These are phyloP conservation scores for Syndactyla subalaris DNA, from an alignment of 2,797 vertebrate species.

Conservation along the genomic window DNA sequence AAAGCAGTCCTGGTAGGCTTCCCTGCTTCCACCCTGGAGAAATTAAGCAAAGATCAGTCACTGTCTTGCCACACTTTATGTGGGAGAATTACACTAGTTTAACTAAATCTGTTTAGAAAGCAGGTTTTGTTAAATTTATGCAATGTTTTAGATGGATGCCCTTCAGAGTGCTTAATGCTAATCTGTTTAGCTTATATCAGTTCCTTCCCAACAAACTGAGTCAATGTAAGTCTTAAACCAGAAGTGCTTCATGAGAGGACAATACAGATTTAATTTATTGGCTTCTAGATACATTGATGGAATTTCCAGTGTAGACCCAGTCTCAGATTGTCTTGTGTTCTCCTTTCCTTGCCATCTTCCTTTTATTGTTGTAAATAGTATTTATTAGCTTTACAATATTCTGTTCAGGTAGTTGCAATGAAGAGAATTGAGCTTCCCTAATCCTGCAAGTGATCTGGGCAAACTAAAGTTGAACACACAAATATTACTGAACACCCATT, in stretches of 20 bases:
- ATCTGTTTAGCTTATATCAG: slow-evolving; percentile 16
- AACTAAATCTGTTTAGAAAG: slow-evolving; percentile 32
- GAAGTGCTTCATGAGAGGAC: slow-evolving; percentile 36
- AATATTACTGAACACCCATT: not conserved
- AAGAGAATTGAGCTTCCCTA: not conserved
- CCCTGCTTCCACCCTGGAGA: not conserved
- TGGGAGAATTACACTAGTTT: not conserved
- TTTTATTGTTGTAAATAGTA: slow-evolving; percentile 81
- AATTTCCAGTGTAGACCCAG: not conserved
- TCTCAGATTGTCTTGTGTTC: slow-evolving; percentile 31
- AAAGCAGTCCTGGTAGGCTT: not conserved
- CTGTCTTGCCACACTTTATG: not conserved
- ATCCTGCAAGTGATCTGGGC: not conserved
- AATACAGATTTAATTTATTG: slow-evolving; percentile 46
- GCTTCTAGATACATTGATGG: slow-evolving; percentile 14
- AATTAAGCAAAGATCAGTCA: not conserved
- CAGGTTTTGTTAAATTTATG: slow-evolving; percentile 42
- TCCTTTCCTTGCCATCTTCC: slow-evolving; percentile 8
- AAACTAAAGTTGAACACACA: not conserved
- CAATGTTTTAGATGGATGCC: not conserved
- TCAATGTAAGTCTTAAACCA: slow-evolving; percentile 38
- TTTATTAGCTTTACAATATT: slow-evolving; percentile 77
- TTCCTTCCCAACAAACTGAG: slow-evolving; percentile 43
- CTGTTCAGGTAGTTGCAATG: not conserved
- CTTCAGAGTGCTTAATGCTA: slow-evolving; percentile 22